phyloP scores from a whole-genome alignment of 2,888 invertebrate species.

The Oxyscelio sp. region DNA sequence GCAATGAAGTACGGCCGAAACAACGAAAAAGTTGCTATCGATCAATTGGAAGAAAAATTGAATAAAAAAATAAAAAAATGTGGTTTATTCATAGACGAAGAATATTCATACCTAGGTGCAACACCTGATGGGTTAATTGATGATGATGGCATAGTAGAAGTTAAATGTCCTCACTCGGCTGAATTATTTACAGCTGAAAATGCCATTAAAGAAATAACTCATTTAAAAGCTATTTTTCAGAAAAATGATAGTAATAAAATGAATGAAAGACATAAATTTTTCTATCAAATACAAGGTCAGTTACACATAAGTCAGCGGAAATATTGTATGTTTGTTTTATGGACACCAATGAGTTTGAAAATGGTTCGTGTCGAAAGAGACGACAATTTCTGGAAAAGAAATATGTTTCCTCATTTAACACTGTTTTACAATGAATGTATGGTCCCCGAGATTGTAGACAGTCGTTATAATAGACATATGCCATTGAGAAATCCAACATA shows the following conservation, averaged over 20 bases:
- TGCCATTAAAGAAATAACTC: background rate
- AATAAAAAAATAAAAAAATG: constrained; percentile 19
- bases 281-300: constrained; percentile 43
- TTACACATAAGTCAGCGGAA: constrained; percentile 13
- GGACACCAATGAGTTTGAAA: too few species aligned
- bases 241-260: constrained; percentile 25
- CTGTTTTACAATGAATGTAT: too few species aligned
- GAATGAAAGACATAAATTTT: constrained; percentile 28
- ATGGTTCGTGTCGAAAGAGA: too few species aligned
- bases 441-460: too few species aligned
- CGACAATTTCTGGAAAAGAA: too few species aligned
- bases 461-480: too few species aligned
- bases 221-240: background rate
- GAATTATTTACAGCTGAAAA: background rate
- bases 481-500: too few species aligned
- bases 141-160: constrained; percentile 65
- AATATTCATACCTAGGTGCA: constrained; percentile 45
- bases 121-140: constrained; percentile 70
- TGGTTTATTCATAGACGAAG: constrained; percentile 65
- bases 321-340: constrained; percentile 34
- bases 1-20: constrained; percentile 51
- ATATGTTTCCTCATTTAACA: too few species aligned
- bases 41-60: constrained; percentile 33
- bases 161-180: constrained; percentile 58
- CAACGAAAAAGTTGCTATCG: constrained; percentile 51